A percentile compares a stretch with the other conserved stretches of the same genome.
Evolutionary conservation across 1,140 invertebrate species (phyloP).

Genomic region (Leptinotarsa texana): DNA sequence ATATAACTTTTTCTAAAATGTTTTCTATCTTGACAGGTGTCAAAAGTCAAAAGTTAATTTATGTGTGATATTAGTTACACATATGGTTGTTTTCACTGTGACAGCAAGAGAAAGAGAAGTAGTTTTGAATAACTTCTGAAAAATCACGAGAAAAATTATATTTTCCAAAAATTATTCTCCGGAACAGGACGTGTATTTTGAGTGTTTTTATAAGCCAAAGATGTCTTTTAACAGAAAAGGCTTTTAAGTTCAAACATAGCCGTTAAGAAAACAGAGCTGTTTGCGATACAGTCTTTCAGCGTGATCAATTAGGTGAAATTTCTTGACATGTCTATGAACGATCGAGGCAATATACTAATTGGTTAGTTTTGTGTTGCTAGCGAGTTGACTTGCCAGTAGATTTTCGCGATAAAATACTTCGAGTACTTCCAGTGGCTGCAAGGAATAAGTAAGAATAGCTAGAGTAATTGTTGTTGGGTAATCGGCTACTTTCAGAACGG

Average conservation of each 20-base stretch:
- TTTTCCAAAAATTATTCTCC: too few species aligned
- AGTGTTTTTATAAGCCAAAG: too few species aligned
- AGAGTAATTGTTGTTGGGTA: not conserved
- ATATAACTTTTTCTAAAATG: too few species aligned
- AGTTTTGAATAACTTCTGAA: too few species aligned
- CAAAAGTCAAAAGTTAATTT: too few species aligned
- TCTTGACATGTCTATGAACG: conserved; percentile 18
- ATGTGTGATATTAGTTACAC: too few species aligned
- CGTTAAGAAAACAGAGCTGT: conserved; percentile 12
- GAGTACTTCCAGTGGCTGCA: not conserved
- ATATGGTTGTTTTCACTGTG: too few species aligned
- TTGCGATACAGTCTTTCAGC: not conserved
- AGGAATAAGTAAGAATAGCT: not conserved
- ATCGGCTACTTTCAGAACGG: not conserved
- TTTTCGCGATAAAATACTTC: conserved; percentile 2
- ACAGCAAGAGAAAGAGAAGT: too few species aligned
- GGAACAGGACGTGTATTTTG: too few species aligned
- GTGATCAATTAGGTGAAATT: conserved; percentile 20
- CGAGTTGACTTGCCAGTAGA: not conserved
- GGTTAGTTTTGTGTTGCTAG: conserved; percentile 13
- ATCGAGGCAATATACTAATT: conserved; percentile 18
- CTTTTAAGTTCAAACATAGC: not conserved
- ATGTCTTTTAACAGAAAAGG: not conserved
- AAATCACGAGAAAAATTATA: too few species aligned
- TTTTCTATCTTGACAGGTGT: too few species aligned